A percentile compares a stretch with the other conserved stretches of the same genome.
phyloP scores from a whole-genome alignment of 2,113 vertebrate genomes.

The Poeciliopsis turrubarensis region DNA sequence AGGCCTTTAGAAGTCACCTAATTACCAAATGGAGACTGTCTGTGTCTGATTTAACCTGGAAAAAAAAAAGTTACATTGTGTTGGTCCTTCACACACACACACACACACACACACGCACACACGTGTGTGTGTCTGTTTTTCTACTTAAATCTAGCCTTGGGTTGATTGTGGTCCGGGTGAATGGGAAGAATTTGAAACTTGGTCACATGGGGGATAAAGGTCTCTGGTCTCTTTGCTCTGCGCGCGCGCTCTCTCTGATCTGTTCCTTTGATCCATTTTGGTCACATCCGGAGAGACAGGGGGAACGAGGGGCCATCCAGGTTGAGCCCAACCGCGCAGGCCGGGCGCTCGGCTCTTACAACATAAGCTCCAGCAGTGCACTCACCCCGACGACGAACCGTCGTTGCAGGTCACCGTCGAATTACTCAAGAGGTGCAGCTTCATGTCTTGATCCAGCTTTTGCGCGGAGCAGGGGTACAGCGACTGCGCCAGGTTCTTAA shows the following conservation, averaged over 20 bases:
- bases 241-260: slow-evolving; percentile 11
- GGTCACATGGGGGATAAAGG: neutral
- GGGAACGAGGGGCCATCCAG: slow-evolving; percentile 1
- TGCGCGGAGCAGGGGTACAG: slow-evolving; percentile 90
- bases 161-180: neutral
- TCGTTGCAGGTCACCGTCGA: slow-evolving; percentile 89
- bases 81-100: no score
- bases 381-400: slow-evolving; percentile 89
- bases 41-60: neutral
- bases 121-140: no score
- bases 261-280: slow-evolving; percentile 45
- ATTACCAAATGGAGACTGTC: neutral
- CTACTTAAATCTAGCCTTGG: neutral
- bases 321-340: neutral
- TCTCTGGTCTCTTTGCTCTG: neutral
- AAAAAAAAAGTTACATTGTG: no score
- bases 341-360: neutral
- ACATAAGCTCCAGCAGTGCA: neutral
- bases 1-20: neutral
- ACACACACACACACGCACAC: no score
- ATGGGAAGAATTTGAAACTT: neutral
- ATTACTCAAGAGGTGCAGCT: slow-evolving; percentile 85
- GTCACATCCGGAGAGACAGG: slow-evolving; percentile 42
- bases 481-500: slow-evolving; percentile 91
- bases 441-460: slow-evolving; percentile 87